Evolutionary conservation across 2,797 vertebrate genomes (phyloP).

Genomic region (Falco concolor): DNA sequence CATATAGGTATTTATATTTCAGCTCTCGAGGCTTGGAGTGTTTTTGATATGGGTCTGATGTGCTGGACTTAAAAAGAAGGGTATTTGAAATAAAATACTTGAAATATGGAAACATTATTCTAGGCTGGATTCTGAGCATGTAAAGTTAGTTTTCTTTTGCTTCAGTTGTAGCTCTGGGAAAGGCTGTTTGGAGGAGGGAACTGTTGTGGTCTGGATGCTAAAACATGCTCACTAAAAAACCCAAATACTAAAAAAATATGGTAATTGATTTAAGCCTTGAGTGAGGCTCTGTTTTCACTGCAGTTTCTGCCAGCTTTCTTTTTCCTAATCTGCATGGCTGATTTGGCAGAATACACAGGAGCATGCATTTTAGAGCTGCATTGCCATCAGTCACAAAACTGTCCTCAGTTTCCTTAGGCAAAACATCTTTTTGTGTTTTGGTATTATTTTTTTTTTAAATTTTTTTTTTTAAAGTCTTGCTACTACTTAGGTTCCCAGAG

Average conservation of each 20-base stretch:
- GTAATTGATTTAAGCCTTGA: not conserved
- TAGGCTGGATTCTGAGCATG: not conserved
- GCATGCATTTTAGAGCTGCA: not conserved
- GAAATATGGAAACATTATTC: not conserved
- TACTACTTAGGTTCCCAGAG: not conserved
- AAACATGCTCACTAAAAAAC: not conserved
- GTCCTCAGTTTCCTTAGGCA: not conserved
- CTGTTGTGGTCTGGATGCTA: not conserved
- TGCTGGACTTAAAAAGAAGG: not conserved
- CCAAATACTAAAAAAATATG: not conserved
- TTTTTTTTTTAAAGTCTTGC: not conserved
- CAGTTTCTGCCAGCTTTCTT: not conserved
- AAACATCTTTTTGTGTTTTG: not conserved
- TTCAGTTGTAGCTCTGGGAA: not conserved
- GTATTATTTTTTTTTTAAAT: not conserved
- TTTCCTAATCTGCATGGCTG: not conserved
- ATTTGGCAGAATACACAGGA: not conserved
- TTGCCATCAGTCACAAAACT: not conserved
- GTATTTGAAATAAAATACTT: not conserved
- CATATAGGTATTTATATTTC: not conserved
- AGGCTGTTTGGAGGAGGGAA: not conserved
- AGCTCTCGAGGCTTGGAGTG: not conserved
- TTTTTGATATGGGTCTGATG: conserved; percentile 2
- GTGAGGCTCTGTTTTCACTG: not conserved
- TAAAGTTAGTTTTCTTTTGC: not conserved